Evolutionary conservation across 2,113 vertebrate genomes (phyloP), one percentile per base, ranked within the genome.

Genomic region (Eubucco bourcierii): DNA sequence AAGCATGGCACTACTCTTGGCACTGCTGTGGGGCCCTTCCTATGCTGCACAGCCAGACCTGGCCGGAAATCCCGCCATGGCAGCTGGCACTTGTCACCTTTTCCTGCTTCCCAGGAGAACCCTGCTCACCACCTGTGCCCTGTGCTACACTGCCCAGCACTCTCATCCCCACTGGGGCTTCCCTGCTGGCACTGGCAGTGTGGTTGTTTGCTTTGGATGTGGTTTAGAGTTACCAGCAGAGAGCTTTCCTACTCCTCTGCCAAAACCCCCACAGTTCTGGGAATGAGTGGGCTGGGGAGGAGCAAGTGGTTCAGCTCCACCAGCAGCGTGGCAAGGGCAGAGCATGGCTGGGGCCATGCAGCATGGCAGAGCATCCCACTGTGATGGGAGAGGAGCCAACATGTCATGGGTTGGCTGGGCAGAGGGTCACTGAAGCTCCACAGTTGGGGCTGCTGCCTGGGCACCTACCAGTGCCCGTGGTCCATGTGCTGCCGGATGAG

Each of bases 401-500:
- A 20, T 0, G 1, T 37, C 37, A 5, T 0, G 3, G 60, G 9
- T 56, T 15, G 29, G 68, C 37, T 1, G 2, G n/a, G 71, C 44
- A 39, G 59, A 46, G 16, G 31, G 47, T 50, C 73, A 67, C 33
- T 1, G 2, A 58, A 44, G 18, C 15, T 12, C 7, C 2, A 1
- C 7, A 3, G 24, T 0, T 12, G 25, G 27, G 27, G 18, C 41
- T 3, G 2, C 74, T 2, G 4, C 12, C 28, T 3, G 1, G 9
- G 16, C n/a, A n/a, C 90, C 85, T 37, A 98, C 98, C 98, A 98
- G 93, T 98, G 98, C 28, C 97, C 88, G 0, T 97, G 97, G 94
- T 98, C 98, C 96, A 98, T 91, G 91, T 98, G 98, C 92, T 98
- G 98, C 10, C 97, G 94, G 81, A 98, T 98, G 37, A 98, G 97